These are phyloP conservation scores for Hipposideros armiger DNA, from an alignment of 2,113 vertebrate genomes.

Conservation along the genomic window DNA sequence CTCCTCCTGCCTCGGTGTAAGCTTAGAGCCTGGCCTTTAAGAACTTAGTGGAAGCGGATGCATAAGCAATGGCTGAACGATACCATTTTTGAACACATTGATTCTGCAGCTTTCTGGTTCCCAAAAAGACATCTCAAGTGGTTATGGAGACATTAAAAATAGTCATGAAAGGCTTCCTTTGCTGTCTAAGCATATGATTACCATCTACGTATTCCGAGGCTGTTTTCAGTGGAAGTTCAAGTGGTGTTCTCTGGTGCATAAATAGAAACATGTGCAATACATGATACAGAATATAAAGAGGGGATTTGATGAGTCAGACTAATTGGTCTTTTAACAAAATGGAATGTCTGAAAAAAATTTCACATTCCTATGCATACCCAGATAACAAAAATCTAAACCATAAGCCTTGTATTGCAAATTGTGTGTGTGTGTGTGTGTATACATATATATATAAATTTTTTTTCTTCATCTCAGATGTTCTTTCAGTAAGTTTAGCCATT, in stretches of 20 bases:
- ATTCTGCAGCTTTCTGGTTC: conserved; percentile 82
- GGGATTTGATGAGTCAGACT: conserved; percentile 61
- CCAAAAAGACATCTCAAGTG: conserved; percentile 79
- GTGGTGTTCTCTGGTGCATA: conserved; percentile 62
- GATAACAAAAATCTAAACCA: conserved; percentile 25
- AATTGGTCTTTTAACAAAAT: conserved; percentile 73
- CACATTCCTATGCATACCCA: neutral
- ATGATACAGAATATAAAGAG: conserved; percentile 55
- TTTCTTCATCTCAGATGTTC: neutral
- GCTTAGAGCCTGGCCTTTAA: conserved; percentile 73
- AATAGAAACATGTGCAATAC: conserved; percentile 73
- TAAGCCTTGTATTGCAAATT: conserved; percentile 9
- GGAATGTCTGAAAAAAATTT: conserved; percentile 31
- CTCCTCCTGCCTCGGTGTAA: conserved; percentile 66
- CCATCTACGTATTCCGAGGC: conserved; percentile 76
- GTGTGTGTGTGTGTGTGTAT: neutral
- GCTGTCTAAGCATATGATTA: conserved; percentile 66
- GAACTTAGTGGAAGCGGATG: conserved; percentile 72
- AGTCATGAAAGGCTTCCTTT: conserved; percentile 81
- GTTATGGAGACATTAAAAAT: conserved; percentile 84
- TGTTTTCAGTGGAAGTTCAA: conserved; percentile 77
- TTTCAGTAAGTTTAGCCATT: conserved; percentile 29
- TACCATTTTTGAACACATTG: conserved; percentile 83
- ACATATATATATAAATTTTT: neutral
- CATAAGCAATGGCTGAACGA: conserved; percentile 66